Evolutionary conservation across 2,797 vertebrate genomes (phyloP).

Genomic region (Acanthurus tractus): DNA sequence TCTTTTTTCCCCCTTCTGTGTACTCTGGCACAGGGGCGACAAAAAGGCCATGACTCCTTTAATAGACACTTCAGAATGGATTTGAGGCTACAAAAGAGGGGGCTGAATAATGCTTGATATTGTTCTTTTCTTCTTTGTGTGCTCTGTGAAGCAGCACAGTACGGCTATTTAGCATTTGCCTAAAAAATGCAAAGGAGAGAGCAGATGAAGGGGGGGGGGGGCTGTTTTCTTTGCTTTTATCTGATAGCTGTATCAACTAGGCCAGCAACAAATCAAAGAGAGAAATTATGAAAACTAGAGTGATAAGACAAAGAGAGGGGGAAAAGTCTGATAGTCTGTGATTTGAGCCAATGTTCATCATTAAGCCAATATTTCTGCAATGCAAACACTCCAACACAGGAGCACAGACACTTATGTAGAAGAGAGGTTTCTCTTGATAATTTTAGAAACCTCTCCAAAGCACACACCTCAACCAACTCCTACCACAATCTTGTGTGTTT

Average conservation of each 20-base stretch:
- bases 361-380: conserved; percentile 24
- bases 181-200: conserved; percentile 63
- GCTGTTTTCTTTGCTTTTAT: conserved; percentile 43
- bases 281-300: conserved; percentile 15
- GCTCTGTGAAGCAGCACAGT: conserved; percentile 70
- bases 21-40: conserved; percentile 67
- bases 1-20: conserved; percentile 50
- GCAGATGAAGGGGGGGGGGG: conserved; percentile 51
- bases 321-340: conserved; percentile 10
- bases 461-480: conserved; percentile 55
- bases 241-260: conserved; percentile 52
- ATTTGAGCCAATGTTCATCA: conserved; percentile 21
- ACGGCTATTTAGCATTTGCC: conserved; percentile 77
- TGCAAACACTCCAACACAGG: conserved; percentile 16
- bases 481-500: conserved; percentile 34
- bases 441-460: conserved; percentile 59
- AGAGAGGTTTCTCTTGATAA: conserved; percentile 53
- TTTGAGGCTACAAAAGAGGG: conserved; percentile 70
- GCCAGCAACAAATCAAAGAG: conserved; percentile 50
- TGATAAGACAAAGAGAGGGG: neutral
- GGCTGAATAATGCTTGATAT: conserved; percentile 76
- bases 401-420: conserved; percentile 8
- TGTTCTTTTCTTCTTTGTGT: conserved; percentile 76
- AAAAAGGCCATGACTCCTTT: conserved; percentile 79
- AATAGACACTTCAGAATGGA: conserved; percentile 80